Evolutionary conservation across 2,797 vertebrate genomes (phyloP).

Genomic region (Tokudaia muenninki): DNA sequence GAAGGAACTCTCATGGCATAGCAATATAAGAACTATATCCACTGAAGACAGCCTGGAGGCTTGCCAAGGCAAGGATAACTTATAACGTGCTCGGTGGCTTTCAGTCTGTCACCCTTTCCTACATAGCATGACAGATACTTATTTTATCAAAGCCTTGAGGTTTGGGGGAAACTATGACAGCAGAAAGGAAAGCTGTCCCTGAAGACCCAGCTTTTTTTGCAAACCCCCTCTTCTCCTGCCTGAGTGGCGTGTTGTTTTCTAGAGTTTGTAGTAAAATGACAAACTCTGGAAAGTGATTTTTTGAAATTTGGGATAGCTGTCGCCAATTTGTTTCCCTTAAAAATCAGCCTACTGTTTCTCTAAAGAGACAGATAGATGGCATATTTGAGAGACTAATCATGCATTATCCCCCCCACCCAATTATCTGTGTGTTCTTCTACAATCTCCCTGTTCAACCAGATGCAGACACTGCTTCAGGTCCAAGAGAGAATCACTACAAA

Average conservation of each 20-base stretch:
- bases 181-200: neutral
- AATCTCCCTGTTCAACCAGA: neutral
- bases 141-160: conserved; percentile 72
- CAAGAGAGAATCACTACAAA: neutral
- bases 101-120: conserved; percentile 76
- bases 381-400: conserved; percentile 20
- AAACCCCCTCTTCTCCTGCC: neutral
- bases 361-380: neutral
- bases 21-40: conserved; percentile 65
- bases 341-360: neutral
- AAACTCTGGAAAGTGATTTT: neutral
- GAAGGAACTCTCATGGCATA: conserved; percentile 76
- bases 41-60: conserved; percentile 74
- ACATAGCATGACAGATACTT: conserved; percentile 75
- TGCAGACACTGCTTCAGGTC: neutral
- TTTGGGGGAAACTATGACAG: neutral
- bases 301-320: conserved; percentile 2
- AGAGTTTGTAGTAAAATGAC: conserved; percentile 3
- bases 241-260: neutral
- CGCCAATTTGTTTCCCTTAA: neutral
- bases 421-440: neutral
- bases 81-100: conserved; percentile 77
- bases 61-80: conserved; percentile 69
- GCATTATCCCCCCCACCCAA: neutral
- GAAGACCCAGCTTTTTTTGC: neutral